Evolutionary conservation across 2,888 invertebrate genomes (phyloP).

Genomic region (Hypolimnas misippus): DNA sequence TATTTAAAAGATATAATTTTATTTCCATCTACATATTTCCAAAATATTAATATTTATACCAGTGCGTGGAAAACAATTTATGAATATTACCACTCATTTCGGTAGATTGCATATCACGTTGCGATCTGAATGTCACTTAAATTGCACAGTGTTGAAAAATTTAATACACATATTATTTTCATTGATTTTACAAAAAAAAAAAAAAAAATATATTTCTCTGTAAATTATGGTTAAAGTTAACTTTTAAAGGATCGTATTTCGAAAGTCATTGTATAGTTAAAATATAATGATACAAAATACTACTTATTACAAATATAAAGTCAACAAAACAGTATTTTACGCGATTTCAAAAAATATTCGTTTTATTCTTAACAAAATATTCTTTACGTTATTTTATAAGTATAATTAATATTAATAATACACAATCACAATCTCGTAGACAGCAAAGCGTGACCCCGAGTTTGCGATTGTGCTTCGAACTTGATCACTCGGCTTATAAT

Average conservation of each 20-base stretch:
- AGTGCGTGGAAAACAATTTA: slow-evolving; percentile 10
- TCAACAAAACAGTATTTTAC: too few relatives aligned
- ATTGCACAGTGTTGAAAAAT: slow-evolving; percentile 1
- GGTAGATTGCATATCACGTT: slow-evolving; percentile 2
- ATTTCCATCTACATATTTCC: neutral
- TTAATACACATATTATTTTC: neutral
- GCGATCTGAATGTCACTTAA: slow-evolving; percentile 11
- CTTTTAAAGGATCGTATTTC: too few relatives aligned
- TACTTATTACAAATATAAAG: too few relatives aligned
- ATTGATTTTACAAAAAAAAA: neutral
- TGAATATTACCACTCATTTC: slow-evolving; percentile 14
- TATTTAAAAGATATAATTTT: neutral
- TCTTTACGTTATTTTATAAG: too few relatives aligned
- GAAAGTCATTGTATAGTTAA: too few relatives aligned
- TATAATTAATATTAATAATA: neutral
- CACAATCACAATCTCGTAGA: slow-evolving; percentile 38
- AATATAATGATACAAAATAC: too few relatives aligned
- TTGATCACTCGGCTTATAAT: slow-evolving; percentile 78
- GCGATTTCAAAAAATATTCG: too few relatives aligned
- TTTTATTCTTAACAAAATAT: too few relatives aligned
- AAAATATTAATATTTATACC: slow-evolving; percentile 9
- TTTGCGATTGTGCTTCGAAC: slow-evolving; percentile 67
- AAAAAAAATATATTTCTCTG: neutral
- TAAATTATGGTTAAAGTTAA: neutral
- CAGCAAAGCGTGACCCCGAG: slow-evolving; percentile 58